A percentile compares a stretch with the other conserved stretches of the same genome.
These are phyloP conservation scores for Sclerodermus sp. DNA, from an alignment of 2,888 invertebrate species.

Conservation along the genomic window DNA sequence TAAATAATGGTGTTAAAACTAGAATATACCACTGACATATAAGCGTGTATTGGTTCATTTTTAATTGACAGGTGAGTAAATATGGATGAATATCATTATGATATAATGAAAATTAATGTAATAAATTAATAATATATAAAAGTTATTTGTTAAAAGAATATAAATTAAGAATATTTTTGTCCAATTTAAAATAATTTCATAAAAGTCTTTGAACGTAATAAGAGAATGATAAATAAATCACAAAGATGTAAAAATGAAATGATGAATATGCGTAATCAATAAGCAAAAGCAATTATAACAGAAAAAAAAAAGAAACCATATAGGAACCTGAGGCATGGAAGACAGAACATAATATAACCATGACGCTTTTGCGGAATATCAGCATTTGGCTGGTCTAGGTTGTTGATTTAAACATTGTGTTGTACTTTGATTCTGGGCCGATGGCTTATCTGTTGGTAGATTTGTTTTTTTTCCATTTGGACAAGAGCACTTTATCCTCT, in stretches of 20 bases:
- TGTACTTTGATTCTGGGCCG: constrained; percentile 40
- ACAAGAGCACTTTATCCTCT: constrained; percentile 70
- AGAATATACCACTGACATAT: too few species aligned
- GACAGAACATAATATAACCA: constrained; percentile 27
- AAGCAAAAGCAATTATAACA: constrained; percentile 17
- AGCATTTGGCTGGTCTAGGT: constrained; percentile 48
- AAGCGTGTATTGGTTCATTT: neutral
- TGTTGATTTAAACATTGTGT: constrained; percentile 50
- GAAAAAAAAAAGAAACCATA: constrained; percentile 43
- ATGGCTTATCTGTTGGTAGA: constrained; percentile 35
- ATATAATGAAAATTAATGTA: too few species aligned
- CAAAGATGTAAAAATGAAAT: too few species aligned
- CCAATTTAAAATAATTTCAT: too few species aligned
- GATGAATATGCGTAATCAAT: neutral
- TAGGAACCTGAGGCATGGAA: constrained; percentile 45
- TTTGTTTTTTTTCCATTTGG: constrained; percentile 50
- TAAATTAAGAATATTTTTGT: too few species aligned
- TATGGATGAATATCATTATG: neutral
- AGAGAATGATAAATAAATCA: too few species aligned
- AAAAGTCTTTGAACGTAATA: too few species aligned
- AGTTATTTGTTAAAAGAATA: too few species aligned
- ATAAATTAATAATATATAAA: too few species aligned
- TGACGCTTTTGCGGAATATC: constrained; percentile 27
- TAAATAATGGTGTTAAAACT: too few species aligned
- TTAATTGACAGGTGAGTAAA: constrained; percentile 1